phyloP scores from a whole-genome alignment of 2,113 vertebrate genomes.

The Gymnarchus niloticus region DNA sequence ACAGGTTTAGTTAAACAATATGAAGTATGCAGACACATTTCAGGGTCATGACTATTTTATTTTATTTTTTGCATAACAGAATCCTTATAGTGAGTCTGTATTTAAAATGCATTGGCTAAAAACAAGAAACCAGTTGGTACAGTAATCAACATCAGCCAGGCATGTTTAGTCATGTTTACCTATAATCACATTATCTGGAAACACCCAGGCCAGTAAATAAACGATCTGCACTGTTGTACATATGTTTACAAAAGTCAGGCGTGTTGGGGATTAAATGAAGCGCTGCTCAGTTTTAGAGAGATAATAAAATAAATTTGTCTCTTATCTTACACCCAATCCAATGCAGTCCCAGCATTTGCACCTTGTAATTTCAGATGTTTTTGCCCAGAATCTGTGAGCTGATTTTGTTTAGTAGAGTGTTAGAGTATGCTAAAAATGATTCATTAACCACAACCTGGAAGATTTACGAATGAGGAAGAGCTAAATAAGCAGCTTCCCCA shows the following conservation, averaged over 20 bases:
- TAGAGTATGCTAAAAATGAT: neutral
- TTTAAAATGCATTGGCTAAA: neutral
- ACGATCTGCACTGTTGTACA: neutral
- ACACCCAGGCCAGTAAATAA: neutral
- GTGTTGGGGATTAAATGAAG: neutral
- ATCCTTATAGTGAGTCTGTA: neutral
- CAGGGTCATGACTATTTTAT: too few species aligned
- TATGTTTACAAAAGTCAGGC: neutral
- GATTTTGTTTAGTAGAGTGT: neutral
- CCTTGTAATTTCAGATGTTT: neutral
- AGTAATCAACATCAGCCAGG: neutral
- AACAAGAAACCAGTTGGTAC: neutral
- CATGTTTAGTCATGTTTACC: neutral
- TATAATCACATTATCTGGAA: neutral
- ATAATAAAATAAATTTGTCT: neutral
- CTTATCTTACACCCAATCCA: neutral
- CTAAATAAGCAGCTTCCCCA: neutral
- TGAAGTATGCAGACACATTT: neutral
- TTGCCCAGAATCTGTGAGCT: neutral
- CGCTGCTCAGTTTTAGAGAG: neutral
- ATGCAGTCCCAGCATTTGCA: neutral
- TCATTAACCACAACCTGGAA: neutral
- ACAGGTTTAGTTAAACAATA: neutral
- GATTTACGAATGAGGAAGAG: neutral
- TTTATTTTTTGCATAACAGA: too few species aligned